phyloP scores from a whole-genome alignment of 1,140 invertebrate species.

The Pachyrhynchus sulphureomaculatus region DNA sequence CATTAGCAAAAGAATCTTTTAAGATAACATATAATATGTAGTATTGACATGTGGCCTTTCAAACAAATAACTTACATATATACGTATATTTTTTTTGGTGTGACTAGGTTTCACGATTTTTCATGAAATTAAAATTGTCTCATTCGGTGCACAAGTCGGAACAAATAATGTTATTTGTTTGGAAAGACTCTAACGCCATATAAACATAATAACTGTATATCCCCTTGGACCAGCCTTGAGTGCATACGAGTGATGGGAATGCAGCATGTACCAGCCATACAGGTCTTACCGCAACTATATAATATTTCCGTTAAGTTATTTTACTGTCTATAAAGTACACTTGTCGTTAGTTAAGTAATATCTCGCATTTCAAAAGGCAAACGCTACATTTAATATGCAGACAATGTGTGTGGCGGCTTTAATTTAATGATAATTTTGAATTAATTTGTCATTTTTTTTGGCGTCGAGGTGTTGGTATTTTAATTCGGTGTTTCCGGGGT shows the following conservation, averaged over 20 bases:
- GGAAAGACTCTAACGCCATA: slow-evolving; percentile 15
- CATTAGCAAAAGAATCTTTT: too few species aligned
- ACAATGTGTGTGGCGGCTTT: slow-evolving; percentile 54
- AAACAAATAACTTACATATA: too few species aligned
- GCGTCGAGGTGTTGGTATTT: not conserved
- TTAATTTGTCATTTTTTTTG: slow-evolving; percentile 6
- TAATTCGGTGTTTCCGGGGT: not conserved
- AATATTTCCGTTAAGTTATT: slow-evolving; percentile 5
- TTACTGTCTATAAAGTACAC: slow-evolving; percentile 11
- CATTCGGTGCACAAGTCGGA: too few species aligned
- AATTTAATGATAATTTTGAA: slow-evolving; percentile 27
- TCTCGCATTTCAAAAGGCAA: slow-evolving; percentile 13
- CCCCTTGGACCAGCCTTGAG: slow-evolving; percentile 46
- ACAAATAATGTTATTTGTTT: slow-evolving; percentile 33
- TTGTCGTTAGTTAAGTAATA: slow-evolving; percentile 23
- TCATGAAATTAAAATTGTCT: not conserved
- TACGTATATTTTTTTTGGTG: too few species aligned
- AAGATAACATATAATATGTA: too few species aligned
- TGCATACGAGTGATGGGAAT: slow-evolving; percentile 51
- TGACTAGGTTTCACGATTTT: not conserved
- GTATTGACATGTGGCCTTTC: too few species aligned
- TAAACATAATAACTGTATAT: slow-evolving; percentile 16
- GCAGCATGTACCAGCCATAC: slow-evolving; percentile 50
- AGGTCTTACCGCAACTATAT: slow-evolving; percentile 46
- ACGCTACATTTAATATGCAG: slow-evolving; percentile 49